Base-by-base conservation (phyloP, 2,888 invertebrate species). In the Clunio marinus region DNA sequence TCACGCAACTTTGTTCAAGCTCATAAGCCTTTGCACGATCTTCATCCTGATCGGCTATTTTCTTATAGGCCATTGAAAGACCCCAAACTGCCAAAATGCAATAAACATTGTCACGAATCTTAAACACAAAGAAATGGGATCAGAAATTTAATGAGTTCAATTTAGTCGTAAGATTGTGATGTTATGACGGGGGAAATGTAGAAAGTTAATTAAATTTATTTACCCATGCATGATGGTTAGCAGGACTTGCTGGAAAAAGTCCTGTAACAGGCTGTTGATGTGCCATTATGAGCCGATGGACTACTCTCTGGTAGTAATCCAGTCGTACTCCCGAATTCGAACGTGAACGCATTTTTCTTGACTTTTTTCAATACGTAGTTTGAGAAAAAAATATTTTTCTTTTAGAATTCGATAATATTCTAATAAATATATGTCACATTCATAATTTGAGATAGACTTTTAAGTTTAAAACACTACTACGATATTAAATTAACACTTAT, bases 71-170 rank as follows among this genome's bases (percentile, higher is more conserved):
- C 90, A 99, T 91, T 0, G 97, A 93, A 13, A 99, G 82, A 0
- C 96, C 97, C 99, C 99, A 99, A 27, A 99, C 94, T 10, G 96
- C 93, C 74, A 98, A 81, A 73, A 96, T 94, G 72, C 95, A 95
- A 77, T 99, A 99, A 1, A 98, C 87, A 81, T 99, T 99, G 78
- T 99, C 99, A 59, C 99, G 84, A 71, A 99, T 93, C 71, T 71
- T 27, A 5, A 67, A 59, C 2, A 27, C 28, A 15, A 32, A 20
- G 20, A 55, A 55, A 3, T 10, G 5, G 3, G 3, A 55, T 55
- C 17, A 55, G 55, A 22, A 8, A 24, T 24, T 17, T 28, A 59
- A 59, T 59, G 4, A 22, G 2, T 27, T 25, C 4, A 58, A 58
- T 27, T 32, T 32, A n/a, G 25, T 4, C n/a, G 25, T 24, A n/a